phyloP scores from a whole-genome alignment of 2,113 vertebrate genomes.

The Apteryx owenii region DNA sequence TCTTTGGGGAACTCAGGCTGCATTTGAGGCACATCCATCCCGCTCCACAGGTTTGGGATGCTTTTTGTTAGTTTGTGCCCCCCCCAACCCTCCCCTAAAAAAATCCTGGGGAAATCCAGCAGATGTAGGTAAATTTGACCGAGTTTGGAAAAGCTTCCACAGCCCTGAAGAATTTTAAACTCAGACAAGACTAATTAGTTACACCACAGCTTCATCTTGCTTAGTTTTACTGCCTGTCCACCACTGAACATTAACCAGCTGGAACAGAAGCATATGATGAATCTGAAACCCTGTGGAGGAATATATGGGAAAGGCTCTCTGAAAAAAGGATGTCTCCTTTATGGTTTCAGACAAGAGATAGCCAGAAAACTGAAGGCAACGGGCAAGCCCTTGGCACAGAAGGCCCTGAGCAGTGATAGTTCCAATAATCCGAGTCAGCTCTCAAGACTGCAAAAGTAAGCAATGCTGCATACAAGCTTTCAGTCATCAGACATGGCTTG shows the following conservation, averaged over 20 bases:
- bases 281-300: background rate
- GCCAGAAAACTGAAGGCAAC: background rate
- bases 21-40: background rate
- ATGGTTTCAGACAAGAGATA: background rate
- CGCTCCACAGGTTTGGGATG: background rate
- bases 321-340: background rate
- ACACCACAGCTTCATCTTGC: background rate
- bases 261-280: background rate
- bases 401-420: background rate
- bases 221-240: background rate
- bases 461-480: rapidly evolving
- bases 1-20: background rate
- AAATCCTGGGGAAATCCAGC: background rate
- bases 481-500: background rate
- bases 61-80: background rate
- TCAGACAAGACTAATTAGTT: background rate
- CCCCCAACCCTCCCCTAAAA: background rate
- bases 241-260: background rate
- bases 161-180: background rate
- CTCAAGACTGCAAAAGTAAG: background rate
- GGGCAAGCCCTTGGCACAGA: background rate
- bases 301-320: background rate
- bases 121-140: background rate
- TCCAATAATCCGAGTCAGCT: background rate
- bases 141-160: background rate